Conservation (phyloP, 2,113 vertebrate genomes). For the Cervus canadensis region DNA sequence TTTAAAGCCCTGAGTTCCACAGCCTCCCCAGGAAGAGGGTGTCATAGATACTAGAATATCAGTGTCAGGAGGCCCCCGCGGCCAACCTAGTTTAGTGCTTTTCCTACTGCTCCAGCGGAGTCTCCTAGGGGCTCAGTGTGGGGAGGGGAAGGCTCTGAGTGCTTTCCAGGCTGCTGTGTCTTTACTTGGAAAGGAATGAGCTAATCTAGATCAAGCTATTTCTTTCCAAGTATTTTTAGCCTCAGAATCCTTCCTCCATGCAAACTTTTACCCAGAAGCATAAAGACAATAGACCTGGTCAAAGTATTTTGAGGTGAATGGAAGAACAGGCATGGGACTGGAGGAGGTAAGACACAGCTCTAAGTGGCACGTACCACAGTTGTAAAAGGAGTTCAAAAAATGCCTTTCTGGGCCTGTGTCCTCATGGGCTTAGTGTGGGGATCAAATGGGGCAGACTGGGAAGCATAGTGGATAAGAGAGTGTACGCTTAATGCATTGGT, state of each 20-base stretch:
- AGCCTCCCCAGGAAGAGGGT: background rate
- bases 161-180: background rate
- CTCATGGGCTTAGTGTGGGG: background rate
- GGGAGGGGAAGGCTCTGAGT: background rate
- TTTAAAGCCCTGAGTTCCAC: background rate
- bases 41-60: background rate
- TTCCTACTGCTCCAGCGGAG: background rate
- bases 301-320: background rate
- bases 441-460: background rate
- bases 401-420: rapidly evolving
- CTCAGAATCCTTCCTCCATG: background rate
- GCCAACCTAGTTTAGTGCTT: background rate
- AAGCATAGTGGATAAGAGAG: too few relatives aligned
- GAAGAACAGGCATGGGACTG: background rate
- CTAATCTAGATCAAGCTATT: background rate
- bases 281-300: background rate
- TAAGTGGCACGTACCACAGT: rapidly evolving
- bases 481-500: background rate
- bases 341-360: background rate
- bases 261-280: background rate
- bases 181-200: background rate
- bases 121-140: rapidly evolving
- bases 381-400: background rate
- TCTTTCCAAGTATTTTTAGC: background rate
- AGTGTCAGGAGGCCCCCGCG: background rate